Evolutionary conservation across 2,888 invertebrate species (phyloP), one percentile per base, ranked within the genome.

Genomic region (Pachycephus smyrnensis): DNA sequence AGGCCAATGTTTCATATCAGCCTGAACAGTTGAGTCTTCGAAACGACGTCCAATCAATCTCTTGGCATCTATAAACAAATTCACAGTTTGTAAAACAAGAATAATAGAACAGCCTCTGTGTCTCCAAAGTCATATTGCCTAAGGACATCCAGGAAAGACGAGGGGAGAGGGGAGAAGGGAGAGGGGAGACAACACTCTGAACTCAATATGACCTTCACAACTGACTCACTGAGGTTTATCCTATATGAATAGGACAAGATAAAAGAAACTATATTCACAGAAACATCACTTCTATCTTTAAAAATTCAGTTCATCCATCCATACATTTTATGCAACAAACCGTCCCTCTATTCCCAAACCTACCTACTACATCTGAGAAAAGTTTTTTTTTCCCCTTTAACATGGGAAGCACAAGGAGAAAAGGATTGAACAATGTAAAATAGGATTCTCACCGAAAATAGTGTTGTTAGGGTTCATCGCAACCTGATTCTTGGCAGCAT

Each of bases 381-480:
- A 23, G 23, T 23, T 55, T 55, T 23, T 55, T 55, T 2, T 55
- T 9, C 23, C 2, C 23, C 55, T 9, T 1, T 9, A 55, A 9
- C 55, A 55, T 15, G 15, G 55, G 23, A 23, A 55, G 2, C 23
- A 55, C 23, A 23, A 23, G 23, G 33, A 33, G 33, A 4, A 55
- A 23, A 55, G 9, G 23, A 23, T 23, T 2, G 1, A 23, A 6
- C 9, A 55, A 55, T 0, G 23, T 55, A 55, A 55, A 55, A 55
- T 23, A 23, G 23, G 23, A 55, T 55, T 55, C 94, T 94, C 91
- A 95, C 95, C 95, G 91, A 96, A 97, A 88, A 97, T 96, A 86
- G 96, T 96, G 94, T 97, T 97, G 92, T 95, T 96, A 83, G 97
- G 97, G 92, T 97, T 97, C 96, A 97, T 96, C 87, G 97, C 92